phyloP scores from a whole-genome alignment of 2,797 vertebrate species.

The Catostomus latipinnis region DNA sequence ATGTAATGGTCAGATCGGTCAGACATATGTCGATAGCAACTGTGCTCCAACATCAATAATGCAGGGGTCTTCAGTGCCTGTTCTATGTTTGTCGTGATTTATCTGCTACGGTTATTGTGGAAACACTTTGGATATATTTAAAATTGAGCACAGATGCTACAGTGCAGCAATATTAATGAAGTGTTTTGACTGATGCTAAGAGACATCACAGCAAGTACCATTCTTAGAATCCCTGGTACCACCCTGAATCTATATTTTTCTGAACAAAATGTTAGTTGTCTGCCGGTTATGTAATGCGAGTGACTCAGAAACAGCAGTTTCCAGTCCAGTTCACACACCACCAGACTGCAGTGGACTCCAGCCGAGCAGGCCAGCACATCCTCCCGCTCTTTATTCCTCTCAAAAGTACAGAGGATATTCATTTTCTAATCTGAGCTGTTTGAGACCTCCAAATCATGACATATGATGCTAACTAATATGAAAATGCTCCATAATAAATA shows the following conservation, averaged over 20 bases:
- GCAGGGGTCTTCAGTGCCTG: constrained; percentile 46
- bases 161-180: not conserved
- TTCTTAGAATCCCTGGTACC: constrained; percentile 34
- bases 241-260: constrained; percentile 36
- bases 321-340: constrained; percentile 59
- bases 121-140: constrained; percentile 52
- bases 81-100: constrained; percentile 41
- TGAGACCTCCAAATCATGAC: constrained; percentile 15
- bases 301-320: constrained; percentile 60
- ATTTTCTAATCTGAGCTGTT: not conserved
- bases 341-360: constrained; percentile 54
- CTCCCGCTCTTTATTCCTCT: constrained; percentile 15
- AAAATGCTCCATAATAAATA: constrained; percentile 28
- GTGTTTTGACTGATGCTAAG: constrained; percentile 6
- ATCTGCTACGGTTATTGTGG: too few relatives aligned
- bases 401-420: constrained; percentile 3
- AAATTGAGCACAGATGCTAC: not conserved
- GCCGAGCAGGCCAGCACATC: constrained; percentile 43
- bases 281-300: constrained; percentile 59
- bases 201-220: constrained; percentile 20
- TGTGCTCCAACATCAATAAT: constrained; percentile 65
- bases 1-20: constrained; percentile 49
- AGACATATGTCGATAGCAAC: constrained; percentile 55
- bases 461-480: not conserved
- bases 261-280: constrained; percentile 56